Percentiles rank a stretch among this genome's conserved stretches.
Conservation (phyloP, 2,797 vertebrate genomes). For the Halcyon badia region DNA sequence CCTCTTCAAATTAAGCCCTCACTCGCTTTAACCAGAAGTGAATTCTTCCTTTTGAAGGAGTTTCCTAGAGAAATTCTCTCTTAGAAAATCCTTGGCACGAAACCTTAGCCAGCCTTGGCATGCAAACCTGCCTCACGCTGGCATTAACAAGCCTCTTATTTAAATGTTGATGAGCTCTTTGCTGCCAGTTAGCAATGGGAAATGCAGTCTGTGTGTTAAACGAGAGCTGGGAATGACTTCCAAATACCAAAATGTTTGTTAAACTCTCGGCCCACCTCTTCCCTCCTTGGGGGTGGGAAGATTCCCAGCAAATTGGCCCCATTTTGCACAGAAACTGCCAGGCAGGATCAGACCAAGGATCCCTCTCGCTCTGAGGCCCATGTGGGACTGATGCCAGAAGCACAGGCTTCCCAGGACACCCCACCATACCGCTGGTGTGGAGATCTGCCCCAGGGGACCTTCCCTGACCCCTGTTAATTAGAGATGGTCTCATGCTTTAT, state of each 20-base stretch:
- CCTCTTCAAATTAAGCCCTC: constrained; percentile 57
- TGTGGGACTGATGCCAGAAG: neutral
- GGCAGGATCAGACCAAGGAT: constrained; percentile 41
- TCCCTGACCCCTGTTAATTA: neutral
- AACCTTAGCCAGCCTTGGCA: constrained; percentile 83
- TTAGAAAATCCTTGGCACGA: constrained; percentile 85
- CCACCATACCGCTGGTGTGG: neutral
- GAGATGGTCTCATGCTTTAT: neutral
- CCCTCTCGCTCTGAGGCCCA: neutral
- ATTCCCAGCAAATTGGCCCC: constrained; percentile 62
- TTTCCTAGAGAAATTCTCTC: constrained; percentile 85
- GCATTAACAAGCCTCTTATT: constrained; percentile 84
- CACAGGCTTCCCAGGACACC: neutral
- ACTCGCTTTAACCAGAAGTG: constrained; percentile 63
- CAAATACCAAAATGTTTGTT: constrained; percentile 81
- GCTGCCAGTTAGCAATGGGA: constrained; percentile 83
- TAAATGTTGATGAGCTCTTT: constrained; percentile 84
- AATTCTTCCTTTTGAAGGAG: constrained; percentile 80
- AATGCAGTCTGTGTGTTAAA: constrained; percentile 84
- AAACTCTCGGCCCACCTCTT: constrained; percentile 74
- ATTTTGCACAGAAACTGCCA: constrained; percentile 59
- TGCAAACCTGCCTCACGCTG: constrained; percentile 81
- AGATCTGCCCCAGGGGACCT: neutral
- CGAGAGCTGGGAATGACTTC: constrained; percentile 78
- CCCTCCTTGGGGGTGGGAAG: constrained; percentile 53